Conservation (phyloP, 2,113 vertebrate species). For the Varanus salvator region DNA sequence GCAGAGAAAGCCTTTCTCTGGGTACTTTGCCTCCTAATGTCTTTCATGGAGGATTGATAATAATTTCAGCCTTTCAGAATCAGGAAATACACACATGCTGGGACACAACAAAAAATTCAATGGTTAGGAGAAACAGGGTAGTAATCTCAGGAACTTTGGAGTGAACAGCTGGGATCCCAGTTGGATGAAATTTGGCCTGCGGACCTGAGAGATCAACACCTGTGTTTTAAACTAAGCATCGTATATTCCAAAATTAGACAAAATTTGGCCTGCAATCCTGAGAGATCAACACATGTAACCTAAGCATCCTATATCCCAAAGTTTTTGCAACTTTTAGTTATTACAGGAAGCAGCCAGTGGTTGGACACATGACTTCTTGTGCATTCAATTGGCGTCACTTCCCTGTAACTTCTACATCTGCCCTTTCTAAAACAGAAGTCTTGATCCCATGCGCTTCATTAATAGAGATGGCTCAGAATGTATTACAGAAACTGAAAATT, state of each 20-base stretch:
- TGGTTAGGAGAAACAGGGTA: too few relatives aligned
- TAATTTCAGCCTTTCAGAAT: too few relatives aligned
- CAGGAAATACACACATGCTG: too few relatives aligned
- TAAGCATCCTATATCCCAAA: neutral
- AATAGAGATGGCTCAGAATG: conserved; percentile 56
- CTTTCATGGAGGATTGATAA: too few relatives aligned
- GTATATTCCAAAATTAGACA: neutral
- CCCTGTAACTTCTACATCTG: neutral
- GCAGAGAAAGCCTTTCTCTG: too few relatives aligned
- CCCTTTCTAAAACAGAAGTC: conserved; percentile 18
- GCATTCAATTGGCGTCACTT: conserved; percentile 8
- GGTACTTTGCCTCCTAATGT: too few relatives aligned
- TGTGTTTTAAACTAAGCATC: neutral
- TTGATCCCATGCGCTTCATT: conserved; percentile 60
- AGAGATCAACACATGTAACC: neutral
- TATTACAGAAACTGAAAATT: conserved; percentile 62
- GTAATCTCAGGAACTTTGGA: too few relatives aligned
- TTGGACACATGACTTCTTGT: neutral
- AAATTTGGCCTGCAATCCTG: too few relatives aligned
- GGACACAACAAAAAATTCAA: too few relatives aligned
- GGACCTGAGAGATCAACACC: neutral
- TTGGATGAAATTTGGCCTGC: too few relatives aligned
- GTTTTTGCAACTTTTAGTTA: neutral
- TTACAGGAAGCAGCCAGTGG: neutral
- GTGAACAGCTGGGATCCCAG: too few relatives aligned